phyloP scores from a whole-genome alignment of 2,888 invertebrate genomes.

The Torymus texanus region DNA sequence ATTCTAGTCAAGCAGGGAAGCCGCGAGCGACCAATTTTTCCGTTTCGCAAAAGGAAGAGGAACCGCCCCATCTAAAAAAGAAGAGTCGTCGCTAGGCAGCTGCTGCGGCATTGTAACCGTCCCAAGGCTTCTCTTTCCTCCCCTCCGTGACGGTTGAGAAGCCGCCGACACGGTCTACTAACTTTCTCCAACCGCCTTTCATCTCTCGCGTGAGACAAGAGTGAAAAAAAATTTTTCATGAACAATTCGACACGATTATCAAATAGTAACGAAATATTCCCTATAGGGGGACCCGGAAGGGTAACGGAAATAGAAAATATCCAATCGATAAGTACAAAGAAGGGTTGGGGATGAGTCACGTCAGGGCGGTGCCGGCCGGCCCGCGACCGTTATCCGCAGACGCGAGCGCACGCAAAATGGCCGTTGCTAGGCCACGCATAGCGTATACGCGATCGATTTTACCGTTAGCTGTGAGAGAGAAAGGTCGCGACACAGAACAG shows the following conservation, averaged over 20 bases:
- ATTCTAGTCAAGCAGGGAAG: no score
- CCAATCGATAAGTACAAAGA: conserved; percentile 7
- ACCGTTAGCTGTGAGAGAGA: background rate
- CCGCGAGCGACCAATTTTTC: no score
- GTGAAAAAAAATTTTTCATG: background rate
- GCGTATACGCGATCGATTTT: background rate
- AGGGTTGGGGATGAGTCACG: conserved; percentile 51
- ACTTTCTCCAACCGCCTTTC: conserved; percentile 1
- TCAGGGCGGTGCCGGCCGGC: conserved; percentile 58
- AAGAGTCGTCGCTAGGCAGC: conserved; percentile 10
- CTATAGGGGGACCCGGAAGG: background rate
- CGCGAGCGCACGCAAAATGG: conserved; percentile 24
- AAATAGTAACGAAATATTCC: background rate
- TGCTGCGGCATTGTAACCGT: background rate
- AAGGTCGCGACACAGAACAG: background rate
- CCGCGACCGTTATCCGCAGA: conserved; percentile 44
- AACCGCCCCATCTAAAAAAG: background rate
- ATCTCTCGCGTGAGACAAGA: background rate
- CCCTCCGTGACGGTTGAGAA: background rate
- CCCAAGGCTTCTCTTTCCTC: conserved; percentile 8
- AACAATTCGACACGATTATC: background rate
- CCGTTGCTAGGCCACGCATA: conserved; percentile 3
- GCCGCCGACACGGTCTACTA: conserved; percentile 28
- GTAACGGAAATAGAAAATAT: background rate
- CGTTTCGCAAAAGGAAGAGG: no score